These are phyloP conservation scores for Apis laboriosa DNA, from an alignment of 1,140 invertebrate species.

Conservation along the genomic window DNA sequence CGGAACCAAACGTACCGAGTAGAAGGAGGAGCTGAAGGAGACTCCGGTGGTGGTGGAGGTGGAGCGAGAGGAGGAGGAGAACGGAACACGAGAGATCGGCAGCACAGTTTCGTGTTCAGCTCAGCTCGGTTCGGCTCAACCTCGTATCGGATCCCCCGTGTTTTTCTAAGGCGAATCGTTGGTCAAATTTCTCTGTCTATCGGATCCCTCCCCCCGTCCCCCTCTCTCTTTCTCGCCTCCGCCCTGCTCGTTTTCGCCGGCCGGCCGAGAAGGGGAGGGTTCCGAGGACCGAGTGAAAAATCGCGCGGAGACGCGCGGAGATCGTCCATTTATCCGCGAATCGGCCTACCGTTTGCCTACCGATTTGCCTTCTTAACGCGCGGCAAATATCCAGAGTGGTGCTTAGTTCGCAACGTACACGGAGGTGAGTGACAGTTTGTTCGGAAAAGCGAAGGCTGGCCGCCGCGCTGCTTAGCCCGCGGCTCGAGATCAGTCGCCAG, in stretches of 20 bases:
- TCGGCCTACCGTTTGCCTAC: neutral
- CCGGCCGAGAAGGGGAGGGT: neutral
- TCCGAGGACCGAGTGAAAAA: neutral
- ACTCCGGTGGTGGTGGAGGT: constrained; percentile 49
- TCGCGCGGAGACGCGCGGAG: neutral
- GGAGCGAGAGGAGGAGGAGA: constrained; percentile 63
- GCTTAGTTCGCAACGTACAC: constrained; percentile 61
- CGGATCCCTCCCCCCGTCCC: neutral
- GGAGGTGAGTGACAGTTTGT: constrained; percentile 65
- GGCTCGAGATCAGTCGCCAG: constrained; percentile 21
- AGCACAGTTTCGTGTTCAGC: constrained; percentile 76
- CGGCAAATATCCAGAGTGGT: constrained; percentile 42
- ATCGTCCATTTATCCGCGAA: constrained; percentile 4
- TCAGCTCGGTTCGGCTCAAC: constrained; percentile 65
- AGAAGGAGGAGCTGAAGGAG: constrained; percentile 67
- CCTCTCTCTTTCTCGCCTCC: too few relatives aligned
- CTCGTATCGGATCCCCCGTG: constrained; percentile 61
- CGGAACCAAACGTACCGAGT: constrained; percentile 66
- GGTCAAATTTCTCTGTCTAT: constrained; percentile 17
- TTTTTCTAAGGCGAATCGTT: constrained; percentile 33
- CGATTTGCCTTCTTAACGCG: neutral
- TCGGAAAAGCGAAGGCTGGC: constrained; percentile 51
- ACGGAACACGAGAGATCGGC: constrained; percentile 76
- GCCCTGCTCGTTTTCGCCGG: constrained; percentile 3
- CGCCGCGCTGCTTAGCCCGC: neutral